Evolutionary conservation across 2,113 vertebrate species (phyloP), one percentile per base, ranked within the genome.

Genomic region (Ardeotis arabs): DNA sequence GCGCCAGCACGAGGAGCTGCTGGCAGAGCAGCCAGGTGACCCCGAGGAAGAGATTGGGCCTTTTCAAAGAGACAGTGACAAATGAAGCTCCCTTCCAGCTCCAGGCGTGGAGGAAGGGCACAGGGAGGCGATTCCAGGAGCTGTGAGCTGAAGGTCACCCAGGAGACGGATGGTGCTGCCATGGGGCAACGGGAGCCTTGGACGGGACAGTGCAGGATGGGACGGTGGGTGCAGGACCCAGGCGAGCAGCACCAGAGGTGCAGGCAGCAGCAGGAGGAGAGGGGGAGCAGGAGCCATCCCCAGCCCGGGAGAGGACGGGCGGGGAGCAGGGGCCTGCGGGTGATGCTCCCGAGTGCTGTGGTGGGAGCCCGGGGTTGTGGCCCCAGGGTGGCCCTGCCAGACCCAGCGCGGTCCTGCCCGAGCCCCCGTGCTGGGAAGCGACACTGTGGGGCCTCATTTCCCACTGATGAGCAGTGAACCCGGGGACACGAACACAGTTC

Each of bases 31-130:
- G 87, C 91, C 93, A 74, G 91, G 91, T 87, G 94, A 95, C 96
- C 94, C 91, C 20, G 10, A 1, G 1, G 55, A 69, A 80, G 90
- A 91, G 62, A 84, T 50, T 89, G 92, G 91, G 85, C 97, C 94
- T 98, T 97, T 95, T 78, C 82, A 89, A 93, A 84, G 70, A 97
- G 97, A 97, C 97, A 97, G 93, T 96, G 97, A 98, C 92, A 88
- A 90, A 97, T 95, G 84, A 93, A 77, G 44, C 62, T 81, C 55
- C 5, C 52, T 88, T 69, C 86, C 60, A 53, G 78, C 80, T 89
- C 5, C 0, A 84, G 81, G 58, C 10, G 3, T 3, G 6, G 86
- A 44, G 50, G 68, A 73, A 90, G 67, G 84, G 93, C 82, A 59
- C 77, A 91, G 91, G 62, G 74, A 93, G 74, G 27, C 3, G 6